phyloP scores from a whole-genome alignment of 64 coral and sea anemone species.

The Trachythela sp. region DNA sequence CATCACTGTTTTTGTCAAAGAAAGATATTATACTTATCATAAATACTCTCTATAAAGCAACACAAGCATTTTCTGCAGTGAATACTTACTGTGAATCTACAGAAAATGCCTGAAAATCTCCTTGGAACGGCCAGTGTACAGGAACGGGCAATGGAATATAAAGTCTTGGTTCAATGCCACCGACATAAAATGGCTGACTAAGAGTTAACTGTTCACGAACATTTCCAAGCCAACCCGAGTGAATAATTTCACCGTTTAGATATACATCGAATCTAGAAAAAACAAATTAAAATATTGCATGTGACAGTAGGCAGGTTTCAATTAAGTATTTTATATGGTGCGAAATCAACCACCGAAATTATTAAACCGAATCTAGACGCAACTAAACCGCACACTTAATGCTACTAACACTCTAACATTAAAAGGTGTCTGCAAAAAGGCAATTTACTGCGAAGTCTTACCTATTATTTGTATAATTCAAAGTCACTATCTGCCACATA shows the following conservation, averaged over 20 bases:
- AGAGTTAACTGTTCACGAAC: neutral
- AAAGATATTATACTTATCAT: too few relatives aligned
- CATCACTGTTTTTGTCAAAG: too few relatives aligned
- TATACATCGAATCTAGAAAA: neutral
- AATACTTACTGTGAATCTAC: conserved; percentile 53
- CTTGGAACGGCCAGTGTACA: conserved; percentile 52
- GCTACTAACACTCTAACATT: too few relatives aligned
- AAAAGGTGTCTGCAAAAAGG: neutral
- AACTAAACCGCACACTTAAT: too few relatives aligned
- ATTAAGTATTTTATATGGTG: too few relatives aligned
- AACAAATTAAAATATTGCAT: too few relatives aligned
- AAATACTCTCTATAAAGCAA: too few relatives aligned
- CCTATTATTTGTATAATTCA: conserved; percentile 52
- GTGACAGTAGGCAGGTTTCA: too few relatives aligned
- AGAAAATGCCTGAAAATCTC: conserved; percentile 57
- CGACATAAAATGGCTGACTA: conserved; percentile 45
- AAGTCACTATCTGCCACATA: conserved; percentile 37
- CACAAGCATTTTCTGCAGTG: neutral
- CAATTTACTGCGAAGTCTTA: neutral
- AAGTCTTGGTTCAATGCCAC: conserved; percentile 48
- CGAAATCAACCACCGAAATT: too few relatives aligned
- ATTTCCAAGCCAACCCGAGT: conserved; percentile 19
- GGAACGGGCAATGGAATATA: conserved; percentile 10
- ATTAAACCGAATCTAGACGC: too few relatives aligned
- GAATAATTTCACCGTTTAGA: neutral